Evolutionary conservation across 2,797 vertebrate genomes (phyloP), one percentile per base, ranked within the genome.

Genomic region (Echeneis naucrates): DNA sequence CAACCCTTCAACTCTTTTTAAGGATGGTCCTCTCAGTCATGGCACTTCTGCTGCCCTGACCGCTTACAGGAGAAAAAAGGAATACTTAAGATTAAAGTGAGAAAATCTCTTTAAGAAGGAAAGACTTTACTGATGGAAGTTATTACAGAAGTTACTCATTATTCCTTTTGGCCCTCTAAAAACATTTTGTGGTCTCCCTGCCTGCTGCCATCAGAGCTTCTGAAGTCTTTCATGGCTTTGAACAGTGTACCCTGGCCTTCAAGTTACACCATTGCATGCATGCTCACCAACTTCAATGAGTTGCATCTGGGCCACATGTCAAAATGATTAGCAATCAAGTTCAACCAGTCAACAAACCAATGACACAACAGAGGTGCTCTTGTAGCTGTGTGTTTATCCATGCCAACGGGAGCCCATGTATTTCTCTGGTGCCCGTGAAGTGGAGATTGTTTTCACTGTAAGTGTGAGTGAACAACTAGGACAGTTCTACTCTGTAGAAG

Each of bases 241-340:
- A 85, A 83, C 74, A 52, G n/a, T n/a, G 52, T 23, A 52, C 60
- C 48, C 48, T 12, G 63, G 40, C 66, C 71, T 68, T 69, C 6
- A 16, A 76, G 75, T 61, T 47, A 45, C 30, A 30, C 75, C 35
- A 30, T 52, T 79, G 74, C 84, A 74, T 78, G 54, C 60, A 38
- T 26, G 2, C 66, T 74, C 69, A 69, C 68, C 57, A 62, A 81
- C 81, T 77, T 80, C 75, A 74, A 35, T 64, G 52, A 23, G 14
- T 61, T 83, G 80, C 72, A 80, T 81, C 73, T 82, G 68, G 81
- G 72, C 66, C 81, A 78, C 65, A 66, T 70, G 77, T 85, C 76
- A 84, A 62, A 84, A 75, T 60, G 68, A 57, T 66, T 74, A 40
- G 64, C 32, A 14, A 72, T 84, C 70, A 80, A 63, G n/a, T n/a